A percentile compares a stretch with the other conserved stretches of the same genome.
phyloP scores from a whole-genome alignment of 2,888 invertebrate genomes.

The Pyrrhia umbra region DNA sequence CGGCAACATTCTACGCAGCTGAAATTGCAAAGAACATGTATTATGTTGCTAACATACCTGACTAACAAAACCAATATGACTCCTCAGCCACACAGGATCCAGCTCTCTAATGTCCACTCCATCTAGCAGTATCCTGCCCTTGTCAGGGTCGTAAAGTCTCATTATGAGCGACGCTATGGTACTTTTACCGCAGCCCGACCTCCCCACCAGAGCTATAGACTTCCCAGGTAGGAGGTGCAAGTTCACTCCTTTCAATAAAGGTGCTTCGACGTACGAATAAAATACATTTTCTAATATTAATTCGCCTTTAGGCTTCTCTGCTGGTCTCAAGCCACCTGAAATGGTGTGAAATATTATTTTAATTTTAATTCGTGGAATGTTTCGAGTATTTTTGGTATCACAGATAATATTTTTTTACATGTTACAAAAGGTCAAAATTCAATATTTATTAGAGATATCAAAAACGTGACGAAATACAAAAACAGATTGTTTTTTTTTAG shows the following conservation, averaged over 20 bases:
- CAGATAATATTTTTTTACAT: neutral
- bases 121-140: slow-evolving; percentile 94
- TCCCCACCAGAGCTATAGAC: slow-evolving; percentile 95
- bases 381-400: neutral
- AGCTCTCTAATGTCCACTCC: slow-evolving; percentile 93
- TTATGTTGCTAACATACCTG: slow-evolving; percentile 90
- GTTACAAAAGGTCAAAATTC: neutral
- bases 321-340: slow-evolving; percentile 91
- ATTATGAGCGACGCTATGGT: slow-evolving; percentile 96
- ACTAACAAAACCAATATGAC: slow-evolving; percentile 96
- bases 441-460: neutral
- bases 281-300: slow-evolving; percentile 93
- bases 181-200: slow-evolving; percentile 98
- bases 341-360: slow-evolving; percentile 28
- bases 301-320: slow-evolving; percentile 91
- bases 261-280: slow-evolving; percentile 93
- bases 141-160: slow-evolving; percentile 95
- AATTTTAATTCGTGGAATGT: neutral
- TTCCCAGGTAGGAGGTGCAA: slow-evolving; percentile 92
- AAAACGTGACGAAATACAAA: neutral
- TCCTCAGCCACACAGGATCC: slow-evolving; percentile 96
- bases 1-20: too few species aligned
- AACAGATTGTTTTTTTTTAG: neutral
- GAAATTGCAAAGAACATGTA: too few species aligned
- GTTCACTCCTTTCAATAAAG: slow-evolving; percentile 91